phyloP scores from a whole-genome alignment of 2,888 invertebrate genomes.

The Drosophila merina region DNA sequence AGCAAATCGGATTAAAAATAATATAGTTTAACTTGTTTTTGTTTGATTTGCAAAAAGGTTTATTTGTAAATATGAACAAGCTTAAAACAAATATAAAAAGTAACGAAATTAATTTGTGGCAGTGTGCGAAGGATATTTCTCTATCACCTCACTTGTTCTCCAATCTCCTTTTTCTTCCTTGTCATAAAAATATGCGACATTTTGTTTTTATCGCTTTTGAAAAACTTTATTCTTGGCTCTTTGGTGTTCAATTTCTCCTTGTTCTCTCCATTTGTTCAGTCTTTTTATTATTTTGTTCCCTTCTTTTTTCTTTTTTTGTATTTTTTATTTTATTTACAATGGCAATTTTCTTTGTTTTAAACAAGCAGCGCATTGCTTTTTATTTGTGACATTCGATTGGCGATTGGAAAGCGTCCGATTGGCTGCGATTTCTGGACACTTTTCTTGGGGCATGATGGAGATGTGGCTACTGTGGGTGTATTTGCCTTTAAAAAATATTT shows the following conservation, averaged over 20 bases:
- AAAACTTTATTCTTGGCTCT: slow-evolving; percentile 81
- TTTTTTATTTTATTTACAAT: slow-evolving; percentile 72
- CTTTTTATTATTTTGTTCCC: slow-evolving; percentile 23
- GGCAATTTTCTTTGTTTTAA: slow-evolving; percentile 79
- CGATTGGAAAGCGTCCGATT: slow-evolving; percentile 74
- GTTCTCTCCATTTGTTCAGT: slow-evolving; percentile 48
- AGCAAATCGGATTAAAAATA: no score
- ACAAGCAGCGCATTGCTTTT: slow-evolving; percentile 80
- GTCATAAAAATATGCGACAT: slow-evolving; percentile 85
- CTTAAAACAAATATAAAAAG: no score
- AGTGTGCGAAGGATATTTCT: slow-evolving; percentile 31
- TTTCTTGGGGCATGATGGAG: background rate
- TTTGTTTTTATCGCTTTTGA: slow-evolving; percentile 84
- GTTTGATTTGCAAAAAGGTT: no score
- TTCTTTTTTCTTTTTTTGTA: slow-evolving; percentile 18
- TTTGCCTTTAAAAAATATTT: background rate
- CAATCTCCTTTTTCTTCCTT: slow-evolving; percentile 28
- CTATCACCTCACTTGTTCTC: slow-evolving; percentile 14
- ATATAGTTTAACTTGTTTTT: no score
- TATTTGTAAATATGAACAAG: background rate
- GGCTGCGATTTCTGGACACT: slow-evolving; percentile 67
- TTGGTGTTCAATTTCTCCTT: slow-evolving; percentile 44
- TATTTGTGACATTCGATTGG: slow-evolving; percentile 74
- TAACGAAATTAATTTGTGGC: slow-evolving; percentile 33
- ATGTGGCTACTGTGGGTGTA: slow-evolving; percentile 19